Evolutionary conservation across 2,888 invertebrate genomes (phyloP), one percentile per base, ranked within the genome.

Genomic region (Hirtodrosophila confusa): DNA sequence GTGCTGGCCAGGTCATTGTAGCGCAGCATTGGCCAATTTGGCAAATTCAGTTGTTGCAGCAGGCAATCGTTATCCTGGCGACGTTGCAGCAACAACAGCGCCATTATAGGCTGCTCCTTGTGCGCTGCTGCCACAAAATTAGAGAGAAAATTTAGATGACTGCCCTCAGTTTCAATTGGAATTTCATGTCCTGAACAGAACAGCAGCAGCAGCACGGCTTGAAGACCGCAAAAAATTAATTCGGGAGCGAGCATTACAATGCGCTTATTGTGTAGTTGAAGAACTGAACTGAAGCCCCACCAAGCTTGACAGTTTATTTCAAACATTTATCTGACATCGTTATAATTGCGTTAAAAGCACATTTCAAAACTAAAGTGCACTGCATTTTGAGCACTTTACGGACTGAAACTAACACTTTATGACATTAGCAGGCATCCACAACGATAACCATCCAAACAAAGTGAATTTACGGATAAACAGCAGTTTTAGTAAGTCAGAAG

Each of bases 261-360:
- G 3, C 53, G 17, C 53, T 37, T 17, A 9, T 51, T 48, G 35
- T 36, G 23, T 23, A 9, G 6, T 11, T 23, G 12, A 35, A 27
- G 27, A 43, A 73, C 70, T 60, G 36, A 75, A 40, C 49, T 6
- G 3, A 3, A n/a, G 8, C 9, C 0, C 17, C 7, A 12, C 6
- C n/a, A 2, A n/a, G 23, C 27, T 23, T 11, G 2, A n/a, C 48
- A 29, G 7, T 31, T 8, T 23, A 10, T 56, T 65, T 65, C 69
- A 53, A 75, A 39, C 29, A 45, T 7, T 51, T 61, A 57, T 54
- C 71, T 35, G 10, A 3, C 47, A 50, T 70, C 60, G 10, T 65
- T 44, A 33, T 75, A 65, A 65, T 70, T 70, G 65, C 53, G 33
- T 65, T 75, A 75, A 75, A 65, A 56, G 70, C 75, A 23, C n/a